phyloP scores from a whole-genome alignment of 2,797 vertebrate genomes.

The Pseudochirops corinnae region DNA sequence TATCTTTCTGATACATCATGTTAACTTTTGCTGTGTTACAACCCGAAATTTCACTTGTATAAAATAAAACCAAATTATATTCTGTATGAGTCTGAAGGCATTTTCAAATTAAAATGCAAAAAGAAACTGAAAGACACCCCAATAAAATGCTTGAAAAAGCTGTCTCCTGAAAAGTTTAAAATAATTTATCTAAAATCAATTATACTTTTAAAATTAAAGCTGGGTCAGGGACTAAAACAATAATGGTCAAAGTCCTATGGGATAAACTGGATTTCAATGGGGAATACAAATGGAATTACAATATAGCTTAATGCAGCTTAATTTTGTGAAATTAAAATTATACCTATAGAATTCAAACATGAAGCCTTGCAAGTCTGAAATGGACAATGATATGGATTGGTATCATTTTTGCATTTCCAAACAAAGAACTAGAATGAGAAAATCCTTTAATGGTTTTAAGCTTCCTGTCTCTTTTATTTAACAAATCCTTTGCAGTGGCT shows the following conservation, averaged over 20 bases:
- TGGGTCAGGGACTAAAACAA: slow-evolving; percentile 30
- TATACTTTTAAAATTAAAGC: slow-evolving; percentile 31
- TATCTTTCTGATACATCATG: background rate
- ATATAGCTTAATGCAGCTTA: background rate
- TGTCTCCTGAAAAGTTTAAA: background rate
- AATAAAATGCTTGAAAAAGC: slow-evolving; percentile 12
- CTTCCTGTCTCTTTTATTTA: background rate
- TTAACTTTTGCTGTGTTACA: background rate
- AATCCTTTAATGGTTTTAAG: slow-evolving; percentile 28
- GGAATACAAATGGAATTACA: slow-evolving; percentile 30
- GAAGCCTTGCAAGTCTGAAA: background rate
- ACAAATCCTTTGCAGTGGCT: slow-evolving; percentile 10
- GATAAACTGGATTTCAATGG: slow-evolving; percentile 14
- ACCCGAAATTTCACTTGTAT: slow-evolving; percentile 6
- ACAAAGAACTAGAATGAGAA: slow-evolving; percentile 40
- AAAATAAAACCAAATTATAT: slow-evolving; percentile 32
- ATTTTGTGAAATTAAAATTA: slow-evolving; percentile 18
- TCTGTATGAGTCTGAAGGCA: background rate
- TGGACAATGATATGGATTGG: slow-evolving; percentile 23
- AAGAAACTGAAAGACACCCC: slow-evolving; percentile 45
- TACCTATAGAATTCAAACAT: slow-evolving; percentile 25
- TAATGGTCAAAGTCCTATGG: slow-evolving; percentile 3
- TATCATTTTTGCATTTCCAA: slow-evolving; percentile 44
- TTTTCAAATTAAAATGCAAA: slow-evolving; percentile 58
- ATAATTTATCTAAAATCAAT: slow-evolving; percentile 41